Base-by-base conservation (phyloP, 2,888 invertebrate genomes). In the Xanthorhoe designata region DNA sequence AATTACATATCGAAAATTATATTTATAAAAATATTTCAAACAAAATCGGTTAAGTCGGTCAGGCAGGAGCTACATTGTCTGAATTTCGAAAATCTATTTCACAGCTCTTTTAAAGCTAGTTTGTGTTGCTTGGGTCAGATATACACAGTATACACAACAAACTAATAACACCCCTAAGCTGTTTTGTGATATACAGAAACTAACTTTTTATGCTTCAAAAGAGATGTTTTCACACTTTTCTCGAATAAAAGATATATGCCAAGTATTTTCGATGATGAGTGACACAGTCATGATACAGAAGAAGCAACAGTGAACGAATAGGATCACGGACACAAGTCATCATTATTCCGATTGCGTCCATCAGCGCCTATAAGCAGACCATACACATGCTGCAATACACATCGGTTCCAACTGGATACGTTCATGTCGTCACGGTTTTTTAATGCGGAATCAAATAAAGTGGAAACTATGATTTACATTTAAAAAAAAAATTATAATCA, bases 341-440 rank as follows among this genome's bases (percentile, higher is more conserved):
- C 80, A 77, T 75, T 76, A 90, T 89, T 83, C 90, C 64, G 52
- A 62, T 71, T 47, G 57, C 50, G 76, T 75, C 75, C 78, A 77
- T 71, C 60, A 53, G 67, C 66, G 74, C 64, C 78, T 75, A 80
- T 86, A 86, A 87, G 75, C 82, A 83, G 82, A 78, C 86, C 79
- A 87, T 89, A 84, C 79, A 82, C 79, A 87, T 85, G 83, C 86
- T 74, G 77, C 70, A 70, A 53, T 61, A 70, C 68, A 71, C 74
- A 76, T 82, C 77, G 77, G 81, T 83, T 80, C 78, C 74, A 73
- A 7, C 61, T 56, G 59, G 50, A 62, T 51, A 58, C 50, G 24
- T 38, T n/a, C 51, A 54, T 42, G 55, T 35, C 42, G 64, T 71
- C 66, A 71, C 64, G 70, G 7, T 47, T 68, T 45, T 24, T 64